A percentile compares a stretch with the other conserved stretches of the same genome.
Evolutionary conservation across 2,797 vertebrate genomes (phyloP).

Genomic region (Novumbra hubbsi): DNA sequence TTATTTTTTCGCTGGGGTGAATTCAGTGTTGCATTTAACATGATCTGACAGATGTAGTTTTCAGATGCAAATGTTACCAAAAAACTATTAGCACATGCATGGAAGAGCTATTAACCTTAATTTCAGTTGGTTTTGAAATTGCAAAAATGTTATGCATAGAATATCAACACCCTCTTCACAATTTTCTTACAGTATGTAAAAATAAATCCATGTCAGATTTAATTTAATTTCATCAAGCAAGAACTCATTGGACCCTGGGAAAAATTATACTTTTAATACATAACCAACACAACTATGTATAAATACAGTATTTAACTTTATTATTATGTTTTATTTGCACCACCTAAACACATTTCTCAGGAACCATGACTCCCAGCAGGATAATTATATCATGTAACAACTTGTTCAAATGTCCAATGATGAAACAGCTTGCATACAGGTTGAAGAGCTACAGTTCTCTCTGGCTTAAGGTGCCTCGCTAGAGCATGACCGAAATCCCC

Average conservation of each 20-base stretch:
- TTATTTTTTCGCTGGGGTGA: conserved; percentile 55
- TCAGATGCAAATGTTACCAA: conserved; percentile 49
- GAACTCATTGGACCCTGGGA: conserved; percentile 31
- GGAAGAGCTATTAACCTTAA: conserved; percentile 5
- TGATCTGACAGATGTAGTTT: conserved; percentile 10
- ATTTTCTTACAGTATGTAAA: not conserved
- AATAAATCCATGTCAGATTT: not conserved
- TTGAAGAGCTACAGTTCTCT: too few species aligned
- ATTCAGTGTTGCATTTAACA: conserved; percentile 42
- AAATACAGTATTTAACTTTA: conserved; percentile 13
- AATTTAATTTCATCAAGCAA: not conserved
- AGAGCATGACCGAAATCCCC: conserved; percentile 24
- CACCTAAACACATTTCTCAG: too few species aligned
- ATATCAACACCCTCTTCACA: not conserved
- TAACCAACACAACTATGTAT: conserved; percentile 28
- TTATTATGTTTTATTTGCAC: not conserved
- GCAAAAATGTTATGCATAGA: not conserved
- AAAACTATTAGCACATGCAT: conserved; percentile 7
- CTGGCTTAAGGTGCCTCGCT: conserved; percentile 10
- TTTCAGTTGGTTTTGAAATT: conserved; percentile 37
- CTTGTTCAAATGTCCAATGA: too few species aligned
- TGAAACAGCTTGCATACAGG: too few species aligned
- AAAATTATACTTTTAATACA: conserved; percentile 37
- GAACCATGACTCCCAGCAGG: too few species aligned
- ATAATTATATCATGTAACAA: too few species aligned